A percentile compares a stretch with the other conserved stretches of the same genome.
These are phyloP conservation scores for Sebastiscus albofasciatus DNA, from an alignment of 2,797 vertebrate genomes.

Conservation along the genomic window DNA sequence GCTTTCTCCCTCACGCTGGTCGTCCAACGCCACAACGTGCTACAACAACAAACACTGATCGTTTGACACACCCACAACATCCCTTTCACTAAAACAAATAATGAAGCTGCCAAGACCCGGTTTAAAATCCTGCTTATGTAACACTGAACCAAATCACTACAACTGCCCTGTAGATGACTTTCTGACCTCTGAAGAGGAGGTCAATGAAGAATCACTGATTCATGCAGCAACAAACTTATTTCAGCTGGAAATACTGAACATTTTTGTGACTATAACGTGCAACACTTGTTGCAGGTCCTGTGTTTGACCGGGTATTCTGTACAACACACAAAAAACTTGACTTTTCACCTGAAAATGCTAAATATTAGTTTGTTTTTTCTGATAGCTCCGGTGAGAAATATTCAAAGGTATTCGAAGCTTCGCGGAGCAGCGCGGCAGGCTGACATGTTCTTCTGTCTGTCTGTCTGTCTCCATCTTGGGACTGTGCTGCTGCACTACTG, in stretches of 20 bases:
- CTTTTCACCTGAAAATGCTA: background rate
- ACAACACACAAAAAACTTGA: background rate
- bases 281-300: background rate
- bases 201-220: background rate
- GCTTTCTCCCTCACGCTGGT: background rate
- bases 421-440: too few species aligned
- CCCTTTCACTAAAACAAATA: conserved; percentile 25
- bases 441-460: too few species aligned
- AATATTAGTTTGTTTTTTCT: background rate
- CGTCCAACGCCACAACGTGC: background rate
- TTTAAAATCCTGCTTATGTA: background rate
- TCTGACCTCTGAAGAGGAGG: background rate
- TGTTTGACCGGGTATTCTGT: background rate
- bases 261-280: background rate
- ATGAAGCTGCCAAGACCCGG: background rate
- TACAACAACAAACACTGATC: conserved; percentile 24
- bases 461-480: too few species aligned
- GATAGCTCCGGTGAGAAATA: too few species aligned
- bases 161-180: background rate
- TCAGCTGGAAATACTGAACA: background rate
- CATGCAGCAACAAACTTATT: background rate
- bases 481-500: too few species aligned
- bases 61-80: conserved; percentile 21
- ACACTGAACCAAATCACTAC: background rate
- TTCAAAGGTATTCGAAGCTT: too few species aligned